Evolutionary conservation across 2,113 vertebrate genomes (phyloP).

Genomic region (Microtus montanus): DNA sequence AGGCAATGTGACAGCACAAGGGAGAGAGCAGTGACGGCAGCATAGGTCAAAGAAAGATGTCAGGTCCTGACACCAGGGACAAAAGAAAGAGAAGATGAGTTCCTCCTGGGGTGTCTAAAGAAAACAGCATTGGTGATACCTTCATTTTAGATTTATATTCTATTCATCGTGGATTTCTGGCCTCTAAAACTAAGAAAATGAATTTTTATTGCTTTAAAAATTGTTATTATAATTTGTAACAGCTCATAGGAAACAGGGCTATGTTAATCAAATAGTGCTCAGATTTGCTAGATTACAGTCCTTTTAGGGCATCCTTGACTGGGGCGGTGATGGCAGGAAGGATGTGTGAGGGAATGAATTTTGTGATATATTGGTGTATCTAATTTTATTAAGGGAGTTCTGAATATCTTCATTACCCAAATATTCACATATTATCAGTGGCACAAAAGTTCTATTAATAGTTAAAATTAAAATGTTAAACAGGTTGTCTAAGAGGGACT

Average conservation of each 20-base stretch:
- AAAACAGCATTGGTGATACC: neutral
- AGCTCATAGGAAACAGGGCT: neutral
- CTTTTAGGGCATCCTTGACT: neutral
- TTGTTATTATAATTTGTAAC: neutral
- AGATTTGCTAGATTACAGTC: neutral
- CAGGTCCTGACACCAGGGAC: neutral
- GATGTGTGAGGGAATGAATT: neutral
- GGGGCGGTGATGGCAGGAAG: neutral
- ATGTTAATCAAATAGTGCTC: neutral
- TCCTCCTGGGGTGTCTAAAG: neutral
- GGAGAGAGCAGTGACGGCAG: neutral
- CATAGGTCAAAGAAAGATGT: neutral
- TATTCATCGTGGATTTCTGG: neutral
- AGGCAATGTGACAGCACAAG: neutral
- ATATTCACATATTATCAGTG: neutral
- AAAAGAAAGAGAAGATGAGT: neutral
- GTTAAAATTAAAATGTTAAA: conserved; percentile 17
- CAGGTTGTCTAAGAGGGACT: neutral
- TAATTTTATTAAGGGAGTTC: neutral
- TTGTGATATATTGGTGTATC: neutral
- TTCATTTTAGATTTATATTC: neutral
- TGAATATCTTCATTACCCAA: conserved; percentile 16
- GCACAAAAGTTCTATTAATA: neutral
- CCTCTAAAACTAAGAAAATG: neutral
- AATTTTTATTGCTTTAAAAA: neutral